Evolutionary conservation across 2,113 vertebrate genomes (phyloP).

Genomic region (Mesitornis unicolor): DNA sequence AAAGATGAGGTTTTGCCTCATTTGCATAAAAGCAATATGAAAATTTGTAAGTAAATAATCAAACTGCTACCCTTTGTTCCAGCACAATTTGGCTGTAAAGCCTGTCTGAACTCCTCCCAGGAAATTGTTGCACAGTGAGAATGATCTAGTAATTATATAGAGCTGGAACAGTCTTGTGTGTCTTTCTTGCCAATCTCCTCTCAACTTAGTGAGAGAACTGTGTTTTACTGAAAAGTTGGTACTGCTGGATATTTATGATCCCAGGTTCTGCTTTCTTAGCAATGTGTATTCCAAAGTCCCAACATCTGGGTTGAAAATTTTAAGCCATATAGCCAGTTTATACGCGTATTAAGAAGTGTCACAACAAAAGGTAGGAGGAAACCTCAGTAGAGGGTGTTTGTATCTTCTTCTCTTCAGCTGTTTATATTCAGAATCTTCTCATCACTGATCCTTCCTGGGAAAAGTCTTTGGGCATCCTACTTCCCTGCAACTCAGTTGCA

Average conservation of each 20-base stretch:
- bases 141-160: neutral
- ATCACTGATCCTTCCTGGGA: neutral
- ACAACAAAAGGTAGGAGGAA: neutral
- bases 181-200: neutral
- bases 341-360: neutral
- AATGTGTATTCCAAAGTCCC: neutral
- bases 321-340: neutral
- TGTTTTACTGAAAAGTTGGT: neutral
- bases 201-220: neutral
- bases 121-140: neutral
- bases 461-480: neutral
- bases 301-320: neutral
- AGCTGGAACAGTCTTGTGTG: neutral
- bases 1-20: neutral
- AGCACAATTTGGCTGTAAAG: neutral
- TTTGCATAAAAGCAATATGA: neutral
- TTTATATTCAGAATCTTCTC: neutral
- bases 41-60: neutral
- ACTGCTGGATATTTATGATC: fast-evolving
- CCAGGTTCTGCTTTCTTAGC: neutral
- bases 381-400: neutral
- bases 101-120: neutral
- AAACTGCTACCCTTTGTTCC: neutral
- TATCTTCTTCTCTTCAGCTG: neutral
- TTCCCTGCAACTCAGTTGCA: neutral